These are phyloP conservation scores for Champsocephalus gunnari DNA, from an alignment of 2,797 vertebrate species.

Conservation along the genomic window DNA sequence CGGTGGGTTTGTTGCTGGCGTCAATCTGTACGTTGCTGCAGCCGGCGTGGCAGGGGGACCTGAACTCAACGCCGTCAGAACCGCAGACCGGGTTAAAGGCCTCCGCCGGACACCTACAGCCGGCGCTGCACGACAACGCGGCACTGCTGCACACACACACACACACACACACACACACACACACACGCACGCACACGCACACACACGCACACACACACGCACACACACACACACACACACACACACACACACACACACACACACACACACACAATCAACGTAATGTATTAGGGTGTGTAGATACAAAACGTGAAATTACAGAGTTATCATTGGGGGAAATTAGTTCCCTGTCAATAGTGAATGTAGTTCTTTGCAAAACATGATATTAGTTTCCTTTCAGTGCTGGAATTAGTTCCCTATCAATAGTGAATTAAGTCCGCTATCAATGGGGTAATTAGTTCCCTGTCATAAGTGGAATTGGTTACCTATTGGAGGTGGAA, in stretches of 20 bases:
- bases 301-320: too few species aligned
- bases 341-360: neutral
- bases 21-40: conserved; percentile 59
- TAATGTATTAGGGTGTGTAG: neutral
- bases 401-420: too few species aligned
- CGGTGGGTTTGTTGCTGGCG: conserved; percentile 20
- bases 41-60: conserved; percentile 91
- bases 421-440: too few species aligned
- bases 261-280: neutral
- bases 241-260: too few species aligned
- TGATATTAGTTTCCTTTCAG: too few species aligned
- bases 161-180: neutral
- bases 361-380: neutral
- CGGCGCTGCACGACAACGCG: conserved; percentile 58
- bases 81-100: conserved; percentile 92
- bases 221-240: too few species aligned
- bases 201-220: too few species aligned
- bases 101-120: conserved; percentile 81
- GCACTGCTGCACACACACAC: neutral
- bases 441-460: neutral
- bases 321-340: neutral
- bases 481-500: neutral
- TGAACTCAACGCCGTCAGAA: conserved; percentile 84
- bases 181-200: too few species aligned
- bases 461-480: neutral